Conservation (phyloP, 2,888 invertebrate genomes). For the Watsonalla cultraria region DNA sequence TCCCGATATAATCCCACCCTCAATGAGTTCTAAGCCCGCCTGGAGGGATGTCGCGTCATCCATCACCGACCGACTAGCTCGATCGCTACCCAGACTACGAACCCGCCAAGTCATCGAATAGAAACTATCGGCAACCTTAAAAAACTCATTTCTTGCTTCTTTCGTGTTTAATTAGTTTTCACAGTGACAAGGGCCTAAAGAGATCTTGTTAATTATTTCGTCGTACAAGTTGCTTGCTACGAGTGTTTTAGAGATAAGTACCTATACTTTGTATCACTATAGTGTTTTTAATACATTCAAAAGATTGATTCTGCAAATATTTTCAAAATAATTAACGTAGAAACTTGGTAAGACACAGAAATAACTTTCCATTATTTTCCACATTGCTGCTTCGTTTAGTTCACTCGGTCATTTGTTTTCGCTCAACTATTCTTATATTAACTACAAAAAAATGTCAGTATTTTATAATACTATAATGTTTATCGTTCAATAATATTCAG, state of each 20-base stretch:
- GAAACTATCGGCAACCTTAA: slow-evolving; percentile 37
- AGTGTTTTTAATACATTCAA: too few relatives aligned
- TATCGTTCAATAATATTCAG: background rate
- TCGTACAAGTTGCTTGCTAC: background rate
- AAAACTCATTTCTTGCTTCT: slow-evolving; percentile 20
- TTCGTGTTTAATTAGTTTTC: slow-evolving; percentile 17
- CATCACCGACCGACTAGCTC: slow-evolving; percentile 53
- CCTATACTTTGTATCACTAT: too few relatives aligned
- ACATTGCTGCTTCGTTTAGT: too few relatives aligned
- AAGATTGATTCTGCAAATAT: too few relatives aligned
- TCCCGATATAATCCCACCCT: slow-evolving; percentile 70
- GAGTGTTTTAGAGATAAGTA: background rate
- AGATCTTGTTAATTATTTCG: background rate
- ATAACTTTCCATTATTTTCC: too few relatives aligned
- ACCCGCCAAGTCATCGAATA: slow-evolving; percentile 45
- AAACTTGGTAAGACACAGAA: too few relatives aligned
- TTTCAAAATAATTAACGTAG: too few relatives aligned
- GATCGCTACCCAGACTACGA: slow-evolving; percentile 31
- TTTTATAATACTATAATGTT: too few relatives aligned
- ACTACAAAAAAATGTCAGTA: too few relatives aligned
- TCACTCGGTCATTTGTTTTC: too few relatives aligned
- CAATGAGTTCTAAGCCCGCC: slow-evolving; percentile 68
- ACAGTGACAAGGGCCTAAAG: background rate
- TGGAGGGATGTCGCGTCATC: slow-evolving; percentile 64
- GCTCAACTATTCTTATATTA: too few relatives aligned